A percentile compares a stretch with the other conserved stretches of the same genome.
These are phyloP conservation scores for Cataglyphis albicans DNA, from an alignment of 2,888 invertebrate species.

Conservation along the genomic window DNA sequence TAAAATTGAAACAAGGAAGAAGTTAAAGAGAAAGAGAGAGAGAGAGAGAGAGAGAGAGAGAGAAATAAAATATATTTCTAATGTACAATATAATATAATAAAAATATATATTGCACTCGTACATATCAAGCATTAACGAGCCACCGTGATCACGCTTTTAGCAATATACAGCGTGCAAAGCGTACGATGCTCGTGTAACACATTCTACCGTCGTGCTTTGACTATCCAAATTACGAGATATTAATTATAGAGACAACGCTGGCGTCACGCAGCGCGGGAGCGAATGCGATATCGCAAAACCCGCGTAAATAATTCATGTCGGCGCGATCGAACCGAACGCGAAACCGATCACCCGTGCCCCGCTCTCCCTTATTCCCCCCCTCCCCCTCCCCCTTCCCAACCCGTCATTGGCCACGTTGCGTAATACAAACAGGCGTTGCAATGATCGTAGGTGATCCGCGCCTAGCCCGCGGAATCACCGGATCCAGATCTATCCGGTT, in stretches of 20 bases:
- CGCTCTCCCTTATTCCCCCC: neutral
- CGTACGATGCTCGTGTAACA: conserved; percentile 43
- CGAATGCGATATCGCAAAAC: conserved; percentile 52
- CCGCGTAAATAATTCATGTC: conserved; percentile 56
- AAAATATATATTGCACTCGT: conserved; percentile 7
- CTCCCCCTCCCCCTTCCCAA: no score
- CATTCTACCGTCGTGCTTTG: conserved; percentile 63
- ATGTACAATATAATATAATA: neutral
- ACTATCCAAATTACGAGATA: conserved; percentile 71
- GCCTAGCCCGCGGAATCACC: conserved; percentile 63
- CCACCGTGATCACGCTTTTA: conserved; percentile 43
- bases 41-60: neutral
- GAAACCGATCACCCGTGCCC: conserved; percentile 52
- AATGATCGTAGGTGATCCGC: conserved; percentile 62
- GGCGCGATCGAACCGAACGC: conserved; percentile 54
- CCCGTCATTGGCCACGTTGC: conserved; percentile 39
- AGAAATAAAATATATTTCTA: neutral
- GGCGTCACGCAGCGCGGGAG: conserved; percentile 43
- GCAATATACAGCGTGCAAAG: conserved; percentile 15
- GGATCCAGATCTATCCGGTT: conserved; percentile 76
- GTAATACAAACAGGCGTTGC: conserved; percentile 50
- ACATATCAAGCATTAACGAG: conserved; percentile 50
- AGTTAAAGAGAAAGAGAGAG: neutral
- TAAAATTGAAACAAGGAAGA: neutral
- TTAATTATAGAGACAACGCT: conserved; percentile 68